Percentiles rank a stretch among this genome's conserved stretches.
These are phyloP conservation scores for Noturus placidus DNA, from an alignment of 2,113 vertebrate species.

Conservation along the genomic window DNA sequence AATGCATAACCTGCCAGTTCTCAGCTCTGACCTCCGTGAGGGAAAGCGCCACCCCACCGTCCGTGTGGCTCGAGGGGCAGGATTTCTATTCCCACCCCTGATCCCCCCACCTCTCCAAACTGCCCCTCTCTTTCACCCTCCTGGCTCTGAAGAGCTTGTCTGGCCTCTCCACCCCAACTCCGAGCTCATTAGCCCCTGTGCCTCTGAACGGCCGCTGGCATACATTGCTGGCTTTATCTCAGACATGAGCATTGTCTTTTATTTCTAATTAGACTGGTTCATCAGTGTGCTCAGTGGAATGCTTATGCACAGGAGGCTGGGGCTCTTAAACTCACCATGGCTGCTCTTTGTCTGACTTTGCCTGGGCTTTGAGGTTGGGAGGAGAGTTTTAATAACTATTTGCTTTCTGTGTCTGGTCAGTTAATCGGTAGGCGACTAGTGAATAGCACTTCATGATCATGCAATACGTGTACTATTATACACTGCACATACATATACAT, in stretches of 20 bases:
- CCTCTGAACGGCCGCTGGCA: constrained; percentile 46
- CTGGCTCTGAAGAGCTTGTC: constrained; percentile 52
- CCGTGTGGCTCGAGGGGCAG: constrained; percentile 46
- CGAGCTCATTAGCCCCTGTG: constrained; percentile 54
- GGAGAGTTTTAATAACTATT: constrained; percentile 23
- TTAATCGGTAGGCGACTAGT: not conserved
- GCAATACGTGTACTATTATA: not conserved
- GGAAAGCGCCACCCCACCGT: constrained; percentile 27
- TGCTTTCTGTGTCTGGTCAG: constrained; percentile 21
- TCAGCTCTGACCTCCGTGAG: constrained; percentile 36
- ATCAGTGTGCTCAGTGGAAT: constrained; percentile 40
- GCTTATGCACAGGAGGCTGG: constrained; percentile 36
- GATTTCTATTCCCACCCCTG: constrained; percentile 60
- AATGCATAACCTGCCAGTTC: constrained; percentile 55
- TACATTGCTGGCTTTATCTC: constrained; percentile 53
- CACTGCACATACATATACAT: not conserved
- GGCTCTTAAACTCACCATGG: constrained; percentile 3
- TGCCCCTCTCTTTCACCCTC: constrained; percentile 48
- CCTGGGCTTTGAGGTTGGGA: not conserved
- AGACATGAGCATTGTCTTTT: constrained; percentile 55
- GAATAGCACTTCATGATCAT: not conserved
- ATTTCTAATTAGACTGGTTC: constrained; percentile 59
- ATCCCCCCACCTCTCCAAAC: constrained; percentile 54
- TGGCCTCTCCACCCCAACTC: constrained; percentile 46
- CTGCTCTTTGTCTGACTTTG: constrained; percentile 34